phyloP scores from a whole-genome alignment of 2,888 invertebrate genomes.

The Trichopoda pennipes region DNA sequence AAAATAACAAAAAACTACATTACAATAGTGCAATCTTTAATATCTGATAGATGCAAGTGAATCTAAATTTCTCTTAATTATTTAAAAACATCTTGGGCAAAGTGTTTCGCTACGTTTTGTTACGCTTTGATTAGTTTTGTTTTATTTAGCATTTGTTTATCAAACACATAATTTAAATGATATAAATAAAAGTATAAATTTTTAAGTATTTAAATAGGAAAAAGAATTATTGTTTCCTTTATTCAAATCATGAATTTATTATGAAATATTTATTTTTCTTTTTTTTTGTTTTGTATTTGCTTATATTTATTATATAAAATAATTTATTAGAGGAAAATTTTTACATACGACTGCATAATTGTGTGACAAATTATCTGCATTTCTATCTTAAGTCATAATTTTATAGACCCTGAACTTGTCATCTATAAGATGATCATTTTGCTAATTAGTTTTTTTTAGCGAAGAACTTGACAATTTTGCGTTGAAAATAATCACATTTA shows the following conservation, averaged over 20 bases:
- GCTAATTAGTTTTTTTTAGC: too few species aligned
- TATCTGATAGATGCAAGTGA: background rate
- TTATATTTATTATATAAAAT: conserved; percentile 15
- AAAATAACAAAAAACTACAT: background rate
- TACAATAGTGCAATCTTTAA: background rate
- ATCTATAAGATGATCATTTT: too few species aligned
- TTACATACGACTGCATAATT: too few species aligned
- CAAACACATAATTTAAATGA: conserved; percentile 56
- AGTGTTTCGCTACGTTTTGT: conserved; percentile 10
- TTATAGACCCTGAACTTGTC: too few species aligned
- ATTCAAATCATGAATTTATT: conserved; percentile 49
- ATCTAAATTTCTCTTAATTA: conserved; percentile 52
- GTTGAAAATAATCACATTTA: too few species aligned
- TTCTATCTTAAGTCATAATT: too few species aligned
- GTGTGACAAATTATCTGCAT: too few species aligned
- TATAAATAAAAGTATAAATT: conserved; percentile 22
- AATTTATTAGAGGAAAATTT: background rate
- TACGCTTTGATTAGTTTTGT: background rate
- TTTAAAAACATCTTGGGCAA: conserved; percentile 11
- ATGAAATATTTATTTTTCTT: conserved; percentile 36
- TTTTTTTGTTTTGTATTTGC: background rate
- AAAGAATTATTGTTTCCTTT: conserved; percentile 36
- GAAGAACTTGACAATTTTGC: too few species aligned
- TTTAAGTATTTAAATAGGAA: conserved; percentile 28
- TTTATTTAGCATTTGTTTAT: conserved; percentile 23